Percentiles rank a stretch among this genome's conserved stretches.
These are phyloP conservation scores for Chiloscyllium plagiosum DNA, from an alignment of 2,113 vertebrate species.

Conservation along the genomic window DNA sequence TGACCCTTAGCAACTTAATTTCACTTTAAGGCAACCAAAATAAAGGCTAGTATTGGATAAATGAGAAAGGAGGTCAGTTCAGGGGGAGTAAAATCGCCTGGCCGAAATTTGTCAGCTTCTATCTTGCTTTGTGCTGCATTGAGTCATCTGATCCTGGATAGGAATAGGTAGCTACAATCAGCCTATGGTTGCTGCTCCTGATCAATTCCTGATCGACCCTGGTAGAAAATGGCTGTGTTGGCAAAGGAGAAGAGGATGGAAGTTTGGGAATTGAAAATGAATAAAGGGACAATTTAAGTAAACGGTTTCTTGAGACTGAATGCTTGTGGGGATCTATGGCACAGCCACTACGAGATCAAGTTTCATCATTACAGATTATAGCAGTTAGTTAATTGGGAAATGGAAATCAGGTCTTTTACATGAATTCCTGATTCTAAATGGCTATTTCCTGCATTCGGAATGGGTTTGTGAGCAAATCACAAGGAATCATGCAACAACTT, in stretches of 20 bases:
- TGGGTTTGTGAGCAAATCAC: background rate
- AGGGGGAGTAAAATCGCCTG: background rate
- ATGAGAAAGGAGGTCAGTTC: background rate
- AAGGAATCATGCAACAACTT: too few relatives aligned
- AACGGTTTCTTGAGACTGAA: background rate
- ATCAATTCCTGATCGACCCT: background rate
- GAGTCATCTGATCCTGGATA: background rate
- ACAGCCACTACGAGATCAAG: background rate
- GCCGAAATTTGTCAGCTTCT: background rate
- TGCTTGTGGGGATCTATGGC: background rate
- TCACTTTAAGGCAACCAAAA: background rate
- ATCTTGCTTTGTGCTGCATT: background rate
- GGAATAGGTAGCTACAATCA: background rate
- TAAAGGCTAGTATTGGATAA: background rate
- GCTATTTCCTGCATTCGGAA: background rate
- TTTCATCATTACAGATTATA: background rate
- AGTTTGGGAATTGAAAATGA: background rate
- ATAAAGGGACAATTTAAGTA: background rate
- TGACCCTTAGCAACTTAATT: background rate
- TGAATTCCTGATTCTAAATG: background rate
- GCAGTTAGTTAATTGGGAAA: background rate
- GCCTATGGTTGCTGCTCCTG: background rate
- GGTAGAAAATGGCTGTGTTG: background rate
- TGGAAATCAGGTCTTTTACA: background rate
- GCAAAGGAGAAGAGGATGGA: background rate